phyloP scores from a whole-genome alignment of 2,113 vertebrate genomes.

The Microcebus murinus region DNA sequence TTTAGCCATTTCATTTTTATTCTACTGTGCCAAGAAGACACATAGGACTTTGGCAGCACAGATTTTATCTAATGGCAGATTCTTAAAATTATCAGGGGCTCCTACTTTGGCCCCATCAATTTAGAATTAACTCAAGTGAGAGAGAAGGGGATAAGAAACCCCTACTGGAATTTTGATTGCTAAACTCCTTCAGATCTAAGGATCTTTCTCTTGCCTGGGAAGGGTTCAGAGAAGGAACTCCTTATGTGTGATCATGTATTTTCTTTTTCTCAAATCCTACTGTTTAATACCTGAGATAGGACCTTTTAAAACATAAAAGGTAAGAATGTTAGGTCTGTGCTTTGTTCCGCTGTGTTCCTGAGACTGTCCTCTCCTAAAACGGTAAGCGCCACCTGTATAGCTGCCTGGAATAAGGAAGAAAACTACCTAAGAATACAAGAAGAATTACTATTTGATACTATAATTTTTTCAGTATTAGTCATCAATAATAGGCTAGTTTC shows the following conservation, averaged over 20 bases:
- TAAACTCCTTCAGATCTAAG: neutral
- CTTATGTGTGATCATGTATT: neutral
- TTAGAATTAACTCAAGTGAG: neutral
- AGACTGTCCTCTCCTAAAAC: neutral
- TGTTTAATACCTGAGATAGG: neutral
- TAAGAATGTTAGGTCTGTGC: neutral
- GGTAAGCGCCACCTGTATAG: neutral
- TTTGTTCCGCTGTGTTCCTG: neutral
- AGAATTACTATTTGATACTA: neutral
- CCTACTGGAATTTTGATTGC: neutral
- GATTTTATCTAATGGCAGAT: neutral
- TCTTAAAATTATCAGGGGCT: neutral
- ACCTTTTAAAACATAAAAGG: neutral
- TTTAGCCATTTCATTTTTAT: neutral
- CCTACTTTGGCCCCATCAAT: neutral
- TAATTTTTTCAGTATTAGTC: neutral
- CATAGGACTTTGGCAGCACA: neutral
- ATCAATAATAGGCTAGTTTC: neutral
- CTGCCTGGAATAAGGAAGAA: neutral
- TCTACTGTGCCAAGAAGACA: neutral
- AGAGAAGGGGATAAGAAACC: neutral
- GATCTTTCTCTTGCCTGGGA: neutral
- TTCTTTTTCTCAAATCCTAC: neutral
- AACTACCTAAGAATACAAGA: neutral
- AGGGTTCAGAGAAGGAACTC: neutral